Evolutionary conservation across 2,113 vertebrate species (phyloP), one percentile per base, ranked within the genome.

Genomic region (Nicator chloris): DNA sequence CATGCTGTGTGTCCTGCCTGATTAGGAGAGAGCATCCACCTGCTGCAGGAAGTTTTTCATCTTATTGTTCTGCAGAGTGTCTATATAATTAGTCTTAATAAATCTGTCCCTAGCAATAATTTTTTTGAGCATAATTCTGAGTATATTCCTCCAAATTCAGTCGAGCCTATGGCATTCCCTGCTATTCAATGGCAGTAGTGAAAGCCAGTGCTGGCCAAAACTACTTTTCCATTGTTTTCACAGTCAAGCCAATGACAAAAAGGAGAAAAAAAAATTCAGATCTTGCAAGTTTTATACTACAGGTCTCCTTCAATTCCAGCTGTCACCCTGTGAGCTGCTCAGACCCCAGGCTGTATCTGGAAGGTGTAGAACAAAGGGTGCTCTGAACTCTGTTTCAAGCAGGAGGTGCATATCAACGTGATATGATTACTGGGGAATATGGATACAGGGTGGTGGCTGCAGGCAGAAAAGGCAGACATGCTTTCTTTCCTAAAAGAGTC

Each of bases 381-480:
- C 35, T 63, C 68, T 73, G 91, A 83, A 33, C 39, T 54, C 33
- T n/a, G 18, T 47, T 54, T 86, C 56, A 71, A 44, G 10, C 14
- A n/a, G 1, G 5, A 50, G 35, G 8, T 28, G 20, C 49, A 20
- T 33, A 50, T 35, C 20, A 24, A 39, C 0, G 0, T 39, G 39
- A 21, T 57, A 9, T 1, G 2, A 66, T 47, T 37, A 35, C 6
- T 7, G 53, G 78, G 18, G 13, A 49, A 13, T 83, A 37, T 23
- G 66, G 59, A 54, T 40, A 28, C 27, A 7, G 31, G 27, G 10
- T 39, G 13, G 50, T 57, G 63, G 61, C 57, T 54, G 37, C 27
- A 57, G 75, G 53, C n/a, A 77, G 42, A 53, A 75, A 53, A 78
- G n/a, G 20, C 51, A 65, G 37, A 45, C 9, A 3, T 53, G 15